phyloP scores from a whole-genome alignment of 2,888 invertebrate species.

The Caprella mutica region DNA sequence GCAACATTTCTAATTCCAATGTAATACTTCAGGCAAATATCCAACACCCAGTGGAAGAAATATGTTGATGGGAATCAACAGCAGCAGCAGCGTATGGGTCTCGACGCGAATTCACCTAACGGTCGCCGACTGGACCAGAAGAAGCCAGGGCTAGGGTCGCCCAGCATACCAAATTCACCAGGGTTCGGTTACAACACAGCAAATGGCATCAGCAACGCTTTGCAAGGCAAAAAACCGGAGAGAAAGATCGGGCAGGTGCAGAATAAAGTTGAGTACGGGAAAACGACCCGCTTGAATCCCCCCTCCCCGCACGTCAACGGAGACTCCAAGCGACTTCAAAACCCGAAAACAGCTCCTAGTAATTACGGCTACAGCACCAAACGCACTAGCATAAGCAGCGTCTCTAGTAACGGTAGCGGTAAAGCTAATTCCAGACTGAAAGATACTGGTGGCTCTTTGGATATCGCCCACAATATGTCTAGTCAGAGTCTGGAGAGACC shows the following conservation, averaged over 20 bases:
- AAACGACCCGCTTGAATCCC: not conserved
- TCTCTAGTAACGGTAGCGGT: slow-evolving; percentile 14
- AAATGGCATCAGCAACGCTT: slow-evolving; percentile 1
- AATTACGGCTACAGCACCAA: slow-evolving; percentile 32
- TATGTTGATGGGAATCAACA: slow-evolving; percentile 42
- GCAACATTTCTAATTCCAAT: too few species aligned
- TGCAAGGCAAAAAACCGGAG: slow-evolving; percentile 17
- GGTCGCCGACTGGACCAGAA: slow-evolving; percentile 27
- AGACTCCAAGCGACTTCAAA: slow-evolving; percentile 28
- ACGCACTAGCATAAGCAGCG: slow-evolving; percentile 23
- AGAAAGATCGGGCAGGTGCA: slow-evolving; percentile 23
- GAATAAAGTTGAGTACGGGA: slow-evolving; percentile 16
- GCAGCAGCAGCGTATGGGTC: slow-evolving; percentile 20
- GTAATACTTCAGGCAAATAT: slow-evolving; percentile 37
- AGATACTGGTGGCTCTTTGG: not conserved
- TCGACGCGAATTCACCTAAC: slow-evolving; percentile 17
- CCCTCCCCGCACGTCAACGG: slow-evolving; percentile 26
- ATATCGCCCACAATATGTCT: slow-evolving; percentile 20
- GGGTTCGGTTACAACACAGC: slow-evolving; percentile 3
- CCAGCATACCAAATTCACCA: slow-evolving; percentile 8
- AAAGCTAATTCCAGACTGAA: slow-evolving; percentile 1
- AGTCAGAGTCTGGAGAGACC: slow-evolving; percentile 35
- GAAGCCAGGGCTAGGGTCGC: slow-evolving; percentile 23
- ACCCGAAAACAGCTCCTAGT: slow-evolving; percentile 32
- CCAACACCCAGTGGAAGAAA: slow-evolving; percentile 46